Evolutionary conservation across 2,888 invertebrate genomes (phyloP), one percentile per base, ranked within the genome.

Genomic region (Coenonympha arcania): DNA sequence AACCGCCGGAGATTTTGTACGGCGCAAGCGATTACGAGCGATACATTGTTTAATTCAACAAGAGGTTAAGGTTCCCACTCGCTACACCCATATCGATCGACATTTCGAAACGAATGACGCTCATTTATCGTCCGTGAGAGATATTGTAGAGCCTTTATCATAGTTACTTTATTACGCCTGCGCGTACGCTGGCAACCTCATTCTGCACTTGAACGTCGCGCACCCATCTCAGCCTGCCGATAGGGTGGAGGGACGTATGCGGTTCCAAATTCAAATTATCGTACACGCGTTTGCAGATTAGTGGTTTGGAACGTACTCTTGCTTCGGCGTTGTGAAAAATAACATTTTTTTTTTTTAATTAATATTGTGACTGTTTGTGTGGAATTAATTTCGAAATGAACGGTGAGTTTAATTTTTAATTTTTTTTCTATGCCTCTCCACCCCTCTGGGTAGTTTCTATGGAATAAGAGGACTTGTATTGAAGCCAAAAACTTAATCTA

Each of bases 301-400:
- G 22, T 49, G n/a, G 19, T 33, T 34, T 26, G 24, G 19, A 20
- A 39, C 20, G 16, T 20, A 6, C 24, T 13, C 2, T 15, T 4
- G 19, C 9, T 34, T 9, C 9, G 19, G 24, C 34, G 15, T 28
- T 20, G 51, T 51, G 51, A 6, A 34, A 5, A 22, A 11, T 22
- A 31, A 4, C 6, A 15, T 39, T 24, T 46, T 36, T 37, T 33
- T 24, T 11, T 8, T 19, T 30, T 18, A 37, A 16, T n/a, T n/a
- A n/a, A n/a, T n/a, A 24, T 26, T 39, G 24, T 42, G 13, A 30
- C 15, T 31, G 37, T 51, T 22, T 47, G 15, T 48, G 52, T 34
- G 48, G 41, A 42, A 41, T 53, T 49, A 24, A n/a, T 41, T 47
- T 31, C 15, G 36, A 34, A 45, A 55, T 55, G 54, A 55, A 55